Evolutionary conservation across 2,113 vertebrate species (phyloP).

Genomic region (Psophia crepitans): DNA sequence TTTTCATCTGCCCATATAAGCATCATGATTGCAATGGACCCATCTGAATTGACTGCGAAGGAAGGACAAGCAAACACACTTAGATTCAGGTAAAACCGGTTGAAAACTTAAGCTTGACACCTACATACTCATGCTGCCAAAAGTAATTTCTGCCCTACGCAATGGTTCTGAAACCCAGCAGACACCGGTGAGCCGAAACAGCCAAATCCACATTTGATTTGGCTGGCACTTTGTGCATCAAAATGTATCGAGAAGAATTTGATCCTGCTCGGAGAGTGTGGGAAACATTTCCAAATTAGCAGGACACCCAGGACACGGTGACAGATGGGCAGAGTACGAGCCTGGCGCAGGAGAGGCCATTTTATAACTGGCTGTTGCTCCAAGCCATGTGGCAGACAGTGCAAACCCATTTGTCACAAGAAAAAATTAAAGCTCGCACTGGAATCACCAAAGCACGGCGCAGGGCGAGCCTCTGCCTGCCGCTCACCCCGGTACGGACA

Average conservation of each 20-base stretch:
- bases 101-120: background rate
- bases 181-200: background rate
- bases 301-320: background rate
- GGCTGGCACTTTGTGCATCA: background rate
- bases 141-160: background rate
- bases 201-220: background rate
- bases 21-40: background rate
- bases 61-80: background rate
- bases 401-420: background rate
- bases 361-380: background rate
- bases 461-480: background rate
- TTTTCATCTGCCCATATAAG: background rate
- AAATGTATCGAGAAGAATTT: background rate
- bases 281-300: background rate
- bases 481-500: accelerated
- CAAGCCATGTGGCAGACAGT: slow-evolving; percentile 2
- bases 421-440: background rate
- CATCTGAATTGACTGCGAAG: background rate
- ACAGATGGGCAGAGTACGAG: slow-evolving; percentile 2
- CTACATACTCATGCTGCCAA: background rate
- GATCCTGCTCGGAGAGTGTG: background rate
- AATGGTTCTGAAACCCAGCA: background rate
- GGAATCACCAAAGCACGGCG: background rate
- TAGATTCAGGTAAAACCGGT: background rate
- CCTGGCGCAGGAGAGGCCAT: background rate